These are phyloP conservation scores for Solenopsis fugax DNA, from an alignment of 1,140 invertebrate genomes.

Conservation along the genomic window DNA sequence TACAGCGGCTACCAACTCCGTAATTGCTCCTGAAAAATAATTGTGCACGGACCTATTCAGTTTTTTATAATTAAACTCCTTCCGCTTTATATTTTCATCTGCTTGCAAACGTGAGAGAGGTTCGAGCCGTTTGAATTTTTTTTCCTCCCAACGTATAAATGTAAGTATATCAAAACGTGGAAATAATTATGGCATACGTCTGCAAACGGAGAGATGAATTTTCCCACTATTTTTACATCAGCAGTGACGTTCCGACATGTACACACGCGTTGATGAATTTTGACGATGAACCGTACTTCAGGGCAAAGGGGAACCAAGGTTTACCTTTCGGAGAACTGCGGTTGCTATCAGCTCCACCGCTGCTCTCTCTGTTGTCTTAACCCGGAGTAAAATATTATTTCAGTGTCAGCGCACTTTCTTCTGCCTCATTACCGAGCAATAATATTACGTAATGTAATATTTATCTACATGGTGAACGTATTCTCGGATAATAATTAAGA, in stretches of 20 bases:
- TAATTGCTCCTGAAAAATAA: conserved; percentile 27
- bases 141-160: not conserved
- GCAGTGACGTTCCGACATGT: not conserved
- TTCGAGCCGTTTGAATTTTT: not conserved
- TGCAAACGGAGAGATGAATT: not conserved
- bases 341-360: conserved; percentile 15
- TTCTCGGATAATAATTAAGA: conserved; percentile 15
- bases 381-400: conserved; percentile 52
- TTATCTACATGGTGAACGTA: not conserved
- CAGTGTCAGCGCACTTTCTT: conserved; percentile 21
- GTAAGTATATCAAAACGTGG: not conserved
- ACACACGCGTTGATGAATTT: not conserved
- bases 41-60: not conserved
- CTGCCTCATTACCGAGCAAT: conserved; percentile 32
- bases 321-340: conserved; percentile 16
- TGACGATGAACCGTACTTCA: not conserved
- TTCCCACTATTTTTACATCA: conserved; percentile 20
- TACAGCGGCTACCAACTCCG: not conserved
- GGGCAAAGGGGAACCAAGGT: conserved; percentile 19
- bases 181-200: conserved; percentile 31
- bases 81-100: not conserved
- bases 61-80: not conserved
- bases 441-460: conserved; percentile 42
- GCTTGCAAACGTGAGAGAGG: not conserved
- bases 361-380: conserved; percentile 42